phyloP scores from a whole-genome alignment of 53 echinoderm and acorn worm species.

The Echinarachnius parma region DNA sequence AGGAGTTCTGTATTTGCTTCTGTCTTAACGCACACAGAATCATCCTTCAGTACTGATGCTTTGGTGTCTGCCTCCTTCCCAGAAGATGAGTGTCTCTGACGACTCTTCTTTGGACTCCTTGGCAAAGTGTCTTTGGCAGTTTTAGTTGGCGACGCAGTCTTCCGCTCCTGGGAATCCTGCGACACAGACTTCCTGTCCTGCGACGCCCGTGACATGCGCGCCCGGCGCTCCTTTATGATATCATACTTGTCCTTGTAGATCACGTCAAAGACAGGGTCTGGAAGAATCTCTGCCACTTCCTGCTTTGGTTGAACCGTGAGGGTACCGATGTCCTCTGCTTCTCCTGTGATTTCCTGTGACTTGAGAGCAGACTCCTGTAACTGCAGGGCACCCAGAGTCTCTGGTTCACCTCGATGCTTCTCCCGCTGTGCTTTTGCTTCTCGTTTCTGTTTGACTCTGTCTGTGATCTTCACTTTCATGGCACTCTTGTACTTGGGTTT shows the following conservation, averaged over 20 bases:
- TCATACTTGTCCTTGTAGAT: slow-evolving; percentile 91
- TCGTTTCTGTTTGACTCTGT: slow-evolving; percentile 64
- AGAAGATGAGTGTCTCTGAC: slow-evolving; percentile 31
- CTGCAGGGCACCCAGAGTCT: slow-evolving; percentile 20
- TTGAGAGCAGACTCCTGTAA: slow-evolving; percentile 6
- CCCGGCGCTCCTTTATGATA: slow-evolving; percentile 85
- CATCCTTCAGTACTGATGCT: slow-evolving; percentile 36
- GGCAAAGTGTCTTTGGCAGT: slow-evolving; percentile 26
- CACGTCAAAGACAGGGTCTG: slow-evolving; percentile 15
- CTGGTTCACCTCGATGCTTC: slow-evolving; percentile 37
- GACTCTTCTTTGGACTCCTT: slow-evolving; percentile 31
- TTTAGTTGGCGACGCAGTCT: slow-evolving; percentile 16
- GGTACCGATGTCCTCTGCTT: background rate
- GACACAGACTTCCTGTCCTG: slow-evolving; percentile 42
- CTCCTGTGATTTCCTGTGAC: background rate
- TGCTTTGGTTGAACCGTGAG: background rate
- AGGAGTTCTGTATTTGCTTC: too few species aligned
- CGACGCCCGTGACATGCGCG: slow-evolving; percentile 50
- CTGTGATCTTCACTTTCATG: slow-evolving; percentile 73
- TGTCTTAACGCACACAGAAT: background rate
- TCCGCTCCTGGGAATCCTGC: slow-evolving; percentile 45
- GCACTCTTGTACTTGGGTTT: slow-evolving; percentile 67
- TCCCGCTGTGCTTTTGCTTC: slow-evolving; percentile 59
- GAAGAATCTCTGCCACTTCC: slow-evolving; percentile 6
- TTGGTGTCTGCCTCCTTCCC: slow-evolving; percentile 31